Evolutionary conservation across 35 echinoderm and acorn worm genomes (phyloP).

Genomic region (Patiria miniata): DNA sequence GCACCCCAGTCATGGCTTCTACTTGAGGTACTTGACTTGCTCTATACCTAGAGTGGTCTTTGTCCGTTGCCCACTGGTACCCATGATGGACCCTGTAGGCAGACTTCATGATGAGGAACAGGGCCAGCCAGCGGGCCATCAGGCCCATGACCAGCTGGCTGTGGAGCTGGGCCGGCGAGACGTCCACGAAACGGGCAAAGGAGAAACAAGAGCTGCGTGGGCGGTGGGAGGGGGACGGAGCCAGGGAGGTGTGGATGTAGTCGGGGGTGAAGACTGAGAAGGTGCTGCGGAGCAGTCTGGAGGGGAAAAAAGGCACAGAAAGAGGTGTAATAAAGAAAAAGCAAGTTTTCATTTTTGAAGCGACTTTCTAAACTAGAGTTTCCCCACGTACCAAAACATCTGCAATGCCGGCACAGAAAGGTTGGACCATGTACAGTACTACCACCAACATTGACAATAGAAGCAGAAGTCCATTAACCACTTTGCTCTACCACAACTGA

Average conservation of each 20-base stretch:
- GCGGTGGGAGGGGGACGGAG: neutral
- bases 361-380: too few species aligned
- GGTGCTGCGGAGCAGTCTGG: constrained; percentile 67
- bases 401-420: too few species aligned
- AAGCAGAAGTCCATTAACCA: too few species aligned
- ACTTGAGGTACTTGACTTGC: too few species aligned
- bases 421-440: too few species aligned
- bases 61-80: constrained; percentile 19
- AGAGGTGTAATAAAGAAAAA: neutral
- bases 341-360: too few species aligned
- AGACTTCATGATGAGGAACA: constrained; percentile 62
- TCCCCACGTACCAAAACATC: too few species aligned
- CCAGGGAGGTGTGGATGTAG: constrained; percentile 73
- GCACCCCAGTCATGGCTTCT: too few species aligned
- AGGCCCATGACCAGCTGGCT: constrained; percentile 50
- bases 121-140: constrained; percentile 54
- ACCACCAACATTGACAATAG: too few species aligned
- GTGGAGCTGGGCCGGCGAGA: constrained; percentile 73
- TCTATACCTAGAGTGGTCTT: neutral
- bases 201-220: constrained; percentile 53
- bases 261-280: constrained; percentile 76
- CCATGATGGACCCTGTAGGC: constrained; percentile 76
- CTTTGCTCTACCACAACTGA: too few species aligned
- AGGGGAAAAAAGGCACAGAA: neutral
- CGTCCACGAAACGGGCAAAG: constrained; percentile 71